Conservation (phyloP, 1,140 invertebrate genomes). For the Calephelis nemesis region DNA sequence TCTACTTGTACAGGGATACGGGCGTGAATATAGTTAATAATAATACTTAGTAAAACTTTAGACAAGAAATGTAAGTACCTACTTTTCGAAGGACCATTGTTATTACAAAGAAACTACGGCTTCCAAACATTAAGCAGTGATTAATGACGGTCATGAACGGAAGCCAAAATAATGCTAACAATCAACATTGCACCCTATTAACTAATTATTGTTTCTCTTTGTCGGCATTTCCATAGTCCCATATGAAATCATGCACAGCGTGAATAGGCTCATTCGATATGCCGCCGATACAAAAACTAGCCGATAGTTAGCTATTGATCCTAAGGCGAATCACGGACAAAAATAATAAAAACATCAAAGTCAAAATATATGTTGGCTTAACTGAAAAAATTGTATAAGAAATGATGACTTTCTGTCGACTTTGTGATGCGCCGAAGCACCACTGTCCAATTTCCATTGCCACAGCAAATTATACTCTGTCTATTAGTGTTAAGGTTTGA, state of each 20-base stretch:
- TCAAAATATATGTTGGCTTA: constrained; percentile 76
- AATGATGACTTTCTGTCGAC: constrained; percentile 66
- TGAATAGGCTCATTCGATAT: constrained; percentile 49
- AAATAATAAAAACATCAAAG: constrained; percentile 79
- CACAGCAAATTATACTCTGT: constrained; percentile 24
- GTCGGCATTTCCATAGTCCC: constrained; percentile 59
- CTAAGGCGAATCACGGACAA: constrained; percentile 67
- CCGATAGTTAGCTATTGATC: constrained; percentile 59
- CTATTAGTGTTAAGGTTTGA: constrained; percentile 3
- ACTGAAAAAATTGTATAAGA: constrained; percentile 66
- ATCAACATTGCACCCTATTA: constrained; percentile 66
- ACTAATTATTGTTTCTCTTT: constrained; percentile 63
- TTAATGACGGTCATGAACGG: constrained; percentile 63
- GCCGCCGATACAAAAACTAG: constrained; percentile 58
- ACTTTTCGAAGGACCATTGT: constrained; percentile 2
- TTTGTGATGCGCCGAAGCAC: constrained; percentile 58
- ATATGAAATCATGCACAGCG: constrained; percentile 34
- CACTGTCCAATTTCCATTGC: background rate
- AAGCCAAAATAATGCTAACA: constrained; percentile 70
- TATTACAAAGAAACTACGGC: constrained; percentile 27
- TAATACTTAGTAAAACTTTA: background rate
- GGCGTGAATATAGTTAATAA: background rate
- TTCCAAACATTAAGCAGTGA: constrained; percentile 53
- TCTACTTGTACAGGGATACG: too few species aligned
- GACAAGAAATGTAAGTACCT: constrained; percentile 1